phyloP scores from a whole-genome alignment of 92 coral and sea anemone species.

The Virgularia gustaviana region DNA sequence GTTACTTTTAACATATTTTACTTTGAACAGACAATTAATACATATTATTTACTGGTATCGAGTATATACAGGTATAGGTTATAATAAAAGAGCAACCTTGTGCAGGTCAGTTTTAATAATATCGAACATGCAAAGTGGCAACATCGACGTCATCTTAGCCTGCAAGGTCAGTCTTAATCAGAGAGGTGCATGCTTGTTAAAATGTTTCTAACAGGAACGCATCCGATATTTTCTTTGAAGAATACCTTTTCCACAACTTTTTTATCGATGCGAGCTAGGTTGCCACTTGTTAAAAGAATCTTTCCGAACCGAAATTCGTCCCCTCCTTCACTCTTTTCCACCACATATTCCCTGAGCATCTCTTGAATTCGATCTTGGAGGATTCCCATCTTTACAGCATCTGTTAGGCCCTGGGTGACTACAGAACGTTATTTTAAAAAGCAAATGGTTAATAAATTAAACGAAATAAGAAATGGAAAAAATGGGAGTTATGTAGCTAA shows the following conservation, averaged over 20 bases:
- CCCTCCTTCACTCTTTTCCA: neutral
- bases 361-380: constrained; percentile 38
- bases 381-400: constrained; percentile 5
- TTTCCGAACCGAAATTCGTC: constrained; percentile 76
- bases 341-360: constrained; percentile 25
- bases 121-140: too few relatives aligned
- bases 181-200: constrained; percentile 69
- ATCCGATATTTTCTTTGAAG: constrained; percentile 84
- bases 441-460: too few relatives aligned
- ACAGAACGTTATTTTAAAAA: too few relatives aligned
- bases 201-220: constrained; percentile 88
- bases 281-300: constrained; percentile 68
- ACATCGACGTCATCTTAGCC: neutral
- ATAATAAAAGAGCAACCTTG: too few relatives aligned
- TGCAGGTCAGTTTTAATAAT: too few relatives aligned
- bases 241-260: constrained; percentile 77
- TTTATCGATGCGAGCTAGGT: constrained; percentile 75
- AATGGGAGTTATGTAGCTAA: too few relatives aligned
- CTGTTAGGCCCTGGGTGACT: constrained; percentile 16
- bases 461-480: too few relatives aligned
- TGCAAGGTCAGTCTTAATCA: neutral
- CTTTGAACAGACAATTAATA: too few relatives aligned
- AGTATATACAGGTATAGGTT: too few relatives aligned
- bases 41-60: too few relatives aligned
- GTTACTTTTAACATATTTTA: too few relatives aligned